These are phyloP conservation scores for Ypsolopha sequella DNA, from an alignment of 2,888 invertebrate genomes.

Conservation along the genomic window DNA sequence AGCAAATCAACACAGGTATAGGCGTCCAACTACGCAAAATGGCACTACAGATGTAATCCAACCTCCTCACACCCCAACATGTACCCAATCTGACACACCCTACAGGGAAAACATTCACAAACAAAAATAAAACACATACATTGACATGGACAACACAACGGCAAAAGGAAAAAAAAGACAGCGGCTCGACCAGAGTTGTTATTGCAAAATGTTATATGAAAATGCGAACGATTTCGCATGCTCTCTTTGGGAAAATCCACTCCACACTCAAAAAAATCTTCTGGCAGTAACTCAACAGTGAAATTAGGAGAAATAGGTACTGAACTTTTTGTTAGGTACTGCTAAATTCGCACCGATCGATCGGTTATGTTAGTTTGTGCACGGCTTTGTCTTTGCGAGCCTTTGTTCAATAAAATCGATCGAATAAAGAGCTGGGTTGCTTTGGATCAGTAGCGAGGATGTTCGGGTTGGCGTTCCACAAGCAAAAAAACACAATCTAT, in stretches of 20 bases:
- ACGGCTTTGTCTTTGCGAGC: not conserved
- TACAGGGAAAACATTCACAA: conserved; percentile 49
- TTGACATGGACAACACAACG: conserved; percentile 47
- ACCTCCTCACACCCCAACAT: conserved; percentile 2
- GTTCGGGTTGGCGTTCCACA: conserved; percentile 63
- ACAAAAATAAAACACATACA: conserved; percentile 19
- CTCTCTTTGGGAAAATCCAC: conserved; percentile 59
- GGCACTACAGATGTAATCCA: conserved; percentile 1
- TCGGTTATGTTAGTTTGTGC: too few species aligned
- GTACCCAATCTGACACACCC: conserved; percentile 23
- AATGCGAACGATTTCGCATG: conserved; percentile 50
- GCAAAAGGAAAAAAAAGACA: conserved; percentile 53
- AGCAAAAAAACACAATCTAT: conserved; percentile 60
- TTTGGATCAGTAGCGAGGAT: conserved; percentile 57
- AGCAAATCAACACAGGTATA: conserved; percentile 1
- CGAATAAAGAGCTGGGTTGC: conserved; percentile 29
- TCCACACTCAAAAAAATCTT: conserved; percentile 62
- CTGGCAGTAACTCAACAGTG: conserved; percentile 55
- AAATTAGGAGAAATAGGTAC: conserved; percentile 18
- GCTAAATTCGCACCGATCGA: conserved; percentile 18
- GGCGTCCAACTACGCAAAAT: not conserved
- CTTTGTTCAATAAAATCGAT: not conserved
- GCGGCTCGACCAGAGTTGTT: conserved; percentile 39
- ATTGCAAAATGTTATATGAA: conserved; percentile 26
- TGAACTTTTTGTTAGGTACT: conserved; percentile 42